These are phyloP conservation scores for Larimichthys polyactis DNA, from an alignment of 2,113 vertebrate genomes.

Conservation along the genomic window DNA sequence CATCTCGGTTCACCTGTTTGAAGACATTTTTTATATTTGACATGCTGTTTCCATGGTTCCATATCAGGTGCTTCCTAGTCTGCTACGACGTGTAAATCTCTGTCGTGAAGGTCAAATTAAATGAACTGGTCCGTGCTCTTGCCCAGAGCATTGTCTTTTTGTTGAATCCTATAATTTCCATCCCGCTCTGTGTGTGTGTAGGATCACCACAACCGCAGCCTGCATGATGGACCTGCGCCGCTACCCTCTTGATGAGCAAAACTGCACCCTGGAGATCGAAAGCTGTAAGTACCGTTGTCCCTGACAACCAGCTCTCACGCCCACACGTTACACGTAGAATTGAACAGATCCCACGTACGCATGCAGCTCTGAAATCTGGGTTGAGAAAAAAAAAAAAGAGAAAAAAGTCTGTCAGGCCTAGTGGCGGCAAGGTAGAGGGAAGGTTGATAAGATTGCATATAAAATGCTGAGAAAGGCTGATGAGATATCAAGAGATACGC, in stretches of 20 bases:
- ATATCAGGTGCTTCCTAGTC: not conserved
- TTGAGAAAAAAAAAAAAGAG: constrained; percentile 2
- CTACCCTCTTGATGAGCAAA: constrained; percentile 96
- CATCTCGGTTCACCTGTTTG: constrained; percentile 6
- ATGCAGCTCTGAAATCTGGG: constrained; percentile 37
- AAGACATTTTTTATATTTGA: constrained; percentile 21
- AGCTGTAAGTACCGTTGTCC: constrained; percentile 92
- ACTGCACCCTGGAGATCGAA: constrained; percentile 98
- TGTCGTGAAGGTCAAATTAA: constrained; percentile 52
- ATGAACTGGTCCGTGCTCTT: not conserved
- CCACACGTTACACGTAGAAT: constrained; percentile 55
- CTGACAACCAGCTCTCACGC: constrained; percentile 72
- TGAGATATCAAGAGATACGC: constrained; percentile 76
- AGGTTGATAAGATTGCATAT: constrained; percentile 66
- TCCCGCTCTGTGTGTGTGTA: constrained; percentile 75
- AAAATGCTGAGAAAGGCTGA: constrained; percentile 81
- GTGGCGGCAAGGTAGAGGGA: constrained; percentile 54
- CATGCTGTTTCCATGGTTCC: constrained; percentile 6
- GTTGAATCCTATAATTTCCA: constrained; percentile 37
- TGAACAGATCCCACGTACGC: constrained; percentile 59
- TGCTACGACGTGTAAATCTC: constrained; percentile 13
- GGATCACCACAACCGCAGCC: constrained; percentile 97
- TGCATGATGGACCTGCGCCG: constrained; percentile 98
- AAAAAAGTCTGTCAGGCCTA: constrained; percentile 41
- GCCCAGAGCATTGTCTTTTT: not conserved